Evolutionary conservation across 2,888 invertebrate genomes (phyloP), one percentile per base, ranked within the genome.

Genomic region (Drosophila atripex): DNA sequence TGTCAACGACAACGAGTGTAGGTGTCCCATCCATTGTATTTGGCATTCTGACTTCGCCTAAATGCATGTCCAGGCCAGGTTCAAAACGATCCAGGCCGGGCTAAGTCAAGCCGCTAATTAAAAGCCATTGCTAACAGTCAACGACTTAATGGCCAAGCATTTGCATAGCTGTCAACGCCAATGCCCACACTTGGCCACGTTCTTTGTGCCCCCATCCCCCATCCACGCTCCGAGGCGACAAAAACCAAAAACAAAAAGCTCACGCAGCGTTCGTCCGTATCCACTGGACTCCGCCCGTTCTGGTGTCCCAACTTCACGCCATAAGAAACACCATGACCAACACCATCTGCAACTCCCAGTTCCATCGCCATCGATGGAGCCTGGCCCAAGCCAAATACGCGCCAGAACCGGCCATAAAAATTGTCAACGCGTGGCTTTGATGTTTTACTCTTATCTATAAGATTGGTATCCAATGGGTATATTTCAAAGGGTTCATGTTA

Each of bases 51-150:
- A 51, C 43, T 59, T 41, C 65, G 47, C 21, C 45, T 28, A 21
- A 14, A 9, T 32, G 11, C 61, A n/a, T 23, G 23, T 11, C 46
- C 30, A 4, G 69, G 35, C 55, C 55, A 11, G 35, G 41, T 7
- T 38, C 49, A 49, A 54, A 53, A 51, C 18, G 39, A 39, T 41
- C 41, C 55, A 30, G 53, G 45, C 51, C 50, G n/a, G 52, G 66
- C 66, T 63, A 54, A 77, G 71, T 65, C 77, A 66, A 43, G 64
- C 52, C 71, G 79, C 76, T 82, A 82, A 82, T 82, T 82, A 82
- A 85, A 87, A 85, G 88, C 85, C 82, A 80, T 80, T 78, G 82
- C 88, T 80, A 87, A 82, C 76, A 87, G 80, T 73, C 88, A 82
- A 87, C 86, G 86, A 80, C 82, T 80, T 82, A 82, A 82, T 82